Evolutionary conservation across 2,888 invertebrate species (phyloP).

Genomic region (Axea sp.): DNA sequence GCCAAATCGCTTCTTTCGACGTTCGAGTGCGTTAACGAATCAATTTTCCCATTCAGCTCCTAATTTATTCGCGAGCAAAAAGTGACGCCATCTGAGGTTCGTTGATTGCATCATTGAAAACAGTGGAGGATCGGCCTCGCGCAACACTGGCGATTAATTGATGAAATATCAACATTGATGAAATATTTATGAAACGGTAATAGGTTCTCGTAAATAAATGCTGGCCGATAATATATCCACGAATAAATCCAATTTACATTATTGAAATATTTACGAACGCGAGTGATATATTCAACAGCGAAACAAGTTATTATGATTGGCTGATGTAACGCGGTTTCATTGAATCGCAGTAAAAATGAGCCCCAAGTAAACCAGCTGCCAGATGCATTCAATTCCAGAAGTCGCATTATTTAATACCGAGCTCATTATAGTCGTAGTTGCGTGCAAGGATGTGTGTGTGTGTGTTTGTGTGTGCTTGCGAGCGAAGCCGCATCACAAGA

Average conservation of each 20-base stretch:
- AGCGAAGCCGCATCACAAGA: conserved; percentile 63
- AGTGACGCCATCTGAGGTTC: conserved; percentile 45
- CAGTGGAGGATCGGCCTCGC: conserved; percentile 26
- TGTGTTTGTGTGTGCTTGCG: conserved; percentile 59
- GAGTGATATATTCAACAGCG: conserved; percentile 55
- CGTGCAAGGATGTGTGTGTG: conserved; percentile 60
- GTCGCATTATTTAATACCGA: conserved; percentile 70
- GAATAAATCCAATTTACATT: conserved; percentile 46
- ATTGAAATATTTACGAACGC: conserved; percentile 50
- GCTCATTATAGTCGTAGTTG: conserved; percentile 71
- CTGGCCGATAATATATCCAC: too few species aligned
- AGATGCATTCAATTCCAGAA: conserved; percentile 71
- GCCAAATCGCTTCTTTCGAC: conserved; percentile 41
- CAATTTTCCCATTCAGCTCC: conserved; percentile 31
- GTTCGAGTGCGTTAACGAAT: conserved; percentile 46
- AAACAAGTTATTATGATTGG: conserved; percentile 56
- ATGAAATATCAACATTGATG: conserved; percentile 28
- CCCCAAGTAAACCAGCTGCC: conserved; percentile 68
- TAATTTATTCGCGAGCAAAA: conserved; percentile 36
- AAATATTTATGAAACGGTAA: too few species aligned
- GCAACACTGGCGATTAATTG: conserved; percentile 24
- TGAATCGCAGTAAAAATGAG: conserved; percentile 66
- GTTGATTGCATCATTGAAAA: conserved; percentile 61
- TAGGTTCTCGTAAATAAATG: conserved; percentile 40
- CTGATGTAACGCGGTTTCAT: conserved; percentile 52